These are phyloP conservation scores for Maconellicoccus hirsutus DNA, from an alignment of 1,140 invertebrate genomes.

Conservation along the genomic window DNA sequence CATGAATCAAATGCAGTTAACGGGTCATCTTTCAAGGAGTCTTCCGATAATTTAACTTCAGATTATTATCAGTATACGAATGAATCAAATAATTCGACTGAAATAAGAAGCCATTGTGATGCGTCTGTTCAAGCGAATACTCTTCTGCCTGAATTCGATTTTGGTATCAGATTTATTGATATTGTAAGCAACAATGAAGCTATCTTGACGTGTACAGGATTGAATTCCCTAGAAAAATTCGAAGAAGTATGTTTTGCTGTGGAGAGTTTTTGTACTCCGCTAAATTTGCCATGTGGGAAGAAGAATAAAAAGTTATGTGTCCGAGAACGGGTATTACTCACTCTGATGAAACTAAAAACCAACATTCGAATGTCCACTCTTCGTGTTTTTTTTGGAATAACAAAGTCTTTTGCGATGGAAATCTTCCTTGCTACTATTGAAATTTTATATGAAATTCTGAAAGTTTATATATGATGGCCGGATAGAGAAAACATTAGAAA, in stretches of 20 bases:
- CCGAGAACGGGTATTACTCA: constrained; percentile 23
- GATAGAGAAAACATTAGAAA: constrained; percentile 20
- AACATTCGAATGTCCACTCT: constrained; percentile 17
- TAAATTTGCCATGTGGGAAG: not conserved
- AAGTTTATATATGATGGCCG: constrained; percentile 22
- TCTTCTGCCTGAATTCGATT: not conserved
- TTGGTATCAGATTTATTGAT: not conserved
- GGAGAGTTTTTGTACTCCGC: not conserved
- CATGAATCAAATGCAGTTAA: not conserved
- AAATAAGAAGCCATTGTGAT: not conserved
- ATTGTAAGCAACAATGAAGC: not conserved
- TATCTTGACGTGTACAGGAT: not conserved
- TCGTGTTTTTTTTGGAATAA: constrained; percentile 18
- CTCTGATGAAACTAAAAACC: constrained; percentile 24
- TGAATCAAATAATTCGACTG: not conserved
- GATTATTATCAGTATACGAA: not conserved
- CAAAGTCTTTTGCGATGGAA: constrained; percentile 3
- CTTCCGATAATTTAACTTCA: not conserved
- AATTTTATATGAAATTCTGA: constrained; percentile 23
- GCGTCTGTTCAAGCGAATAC: not conserved
- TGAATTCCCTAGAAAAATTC: not conserved
- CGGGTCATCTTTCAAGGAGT: no score
- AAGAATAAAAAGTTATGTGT: constrained; percentile 10
- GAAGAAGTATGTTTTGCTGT: not conserved
- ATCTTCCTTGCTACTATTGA: constrained; percentile 24